Percentiles rank a stretch among this genome's conserved stretches.
phyloP scores from a whole-genome alignment of 2,113 vertebrate genomes.

The Lepus timidus region DNA sequence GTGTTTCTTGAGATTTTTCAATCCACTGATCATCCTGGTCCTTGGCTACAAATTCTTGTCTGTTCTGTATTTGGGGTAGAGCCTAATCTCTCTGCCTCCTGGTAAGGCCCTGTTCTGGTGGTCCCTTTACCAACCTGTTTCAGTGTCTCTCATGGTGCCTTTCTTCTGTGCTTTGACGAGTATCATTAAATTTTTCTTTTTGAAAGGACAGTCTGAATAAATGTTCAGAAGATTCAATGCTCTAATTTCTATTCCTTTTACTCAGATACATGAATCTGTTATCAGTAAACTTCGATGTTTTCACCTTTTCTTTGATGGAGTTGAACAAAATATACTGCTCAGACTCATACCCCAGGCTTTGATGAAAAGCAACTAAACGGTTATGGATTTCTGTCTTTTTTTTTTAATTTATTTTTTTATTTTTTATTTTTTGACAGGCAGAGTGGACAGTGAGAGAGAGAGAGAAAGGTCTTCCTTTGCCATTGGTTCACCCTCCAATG shows the following conservation, averaged over 20 bases:
- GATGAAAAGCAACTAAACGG: background rate
- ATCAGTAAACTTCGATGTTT: background rate
- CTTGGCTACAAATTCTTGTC: background rate
- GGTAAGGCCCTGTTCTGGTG: background rate
- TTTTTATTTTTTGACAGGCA: too few relatives aligned
- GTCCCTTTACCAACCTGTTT: too few relatives aligned
- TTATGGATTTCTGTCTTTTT: background rate
- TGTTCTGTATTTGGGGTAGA: background rate
- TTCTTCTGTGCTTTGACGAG: background rate
- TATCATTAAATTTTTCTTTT: background rate
- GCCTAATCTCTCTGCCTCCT: background rate
- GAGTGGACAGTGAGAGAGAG: too few relatives aligned
- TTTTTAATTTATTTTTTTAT: too few relatives aligned
- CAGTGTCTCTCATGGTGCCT: background rate
- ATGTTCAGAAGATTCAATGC: background rate
- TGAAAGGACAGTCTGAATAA: background rate
- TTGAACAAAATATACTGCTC: background rate
- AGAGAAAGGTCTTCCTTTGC: too few relatives aligned
- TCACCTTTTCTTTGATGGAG: background rate
- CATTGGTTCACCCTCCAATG: too few relatives aligned
- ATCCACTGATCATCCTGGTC: background rate
- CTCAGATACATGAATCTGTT: background rate
- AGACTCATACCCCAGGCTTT: background rate
- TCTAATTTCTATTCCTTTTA: constrained; percentile 41
- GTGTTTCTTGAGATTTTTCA: background rate